A percentile compares a stretch with the other conserved stretches of the same genome.
Evolutionary conservation across 2,888 invertebrate genomes (phyloP).

Genomic region (Melangyna quadrimaculata): DNA sequence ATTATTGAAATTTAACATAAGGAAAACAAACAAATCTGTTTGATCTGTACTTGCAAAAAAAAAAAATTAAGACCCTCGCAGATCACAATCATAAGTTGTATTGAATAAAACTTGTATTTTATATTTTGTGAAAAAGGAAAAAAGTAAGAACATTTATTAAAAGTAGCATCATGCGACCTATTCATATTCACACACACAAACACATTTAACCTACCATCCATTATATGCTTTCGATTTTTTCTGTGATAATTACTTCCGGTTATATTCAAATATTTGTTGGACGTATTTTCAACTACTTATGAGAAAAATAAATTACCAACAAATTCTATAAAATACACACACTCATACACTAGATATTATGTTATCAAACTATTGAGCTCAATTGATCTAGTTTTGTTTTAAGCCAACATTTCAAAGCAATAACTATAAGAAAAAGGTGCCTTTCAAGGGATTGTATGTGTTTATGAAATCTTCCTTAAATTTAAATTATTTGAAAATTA

Average conservation of each 20-base stretch:
- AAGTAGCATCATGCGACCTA: constrained; percentile 36
- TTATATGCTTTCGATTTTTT: constrained; percentile 63
- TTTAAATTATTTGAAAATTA: not conserved
- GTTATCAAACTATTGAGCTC: not conserved
- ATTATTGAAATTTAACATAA: constrained; percentile 20
- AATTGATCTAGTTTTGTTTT: constrained; percentile 6
- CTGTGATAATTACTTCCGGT: constrained; percentile 65
- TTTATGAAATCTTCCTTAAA: constrained; percentile 7
- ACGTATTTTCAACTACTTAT: constrained; percentile 5
- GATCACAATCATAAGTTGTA: constrained; percentile 49
- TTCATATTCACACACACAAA: constrained; percentile 4
- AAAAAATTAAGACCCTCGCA: constrained; percentile 3
- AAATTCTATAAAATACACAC: not conserved
- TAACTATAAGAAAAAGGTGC: constrained; percentile 17
- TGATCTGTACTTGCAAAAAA: not conserved
- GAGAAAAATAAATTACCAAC: not conserved
- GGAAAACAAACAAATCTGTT: not conserved
- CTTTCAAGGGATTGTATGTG: constrained; percentile 15
- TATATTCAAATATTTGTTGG: constrained; percentile 34
- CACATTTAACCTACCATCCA: not conserved
- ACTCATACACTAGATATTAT: not conserved
- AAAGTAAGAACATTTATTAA: not conserved
- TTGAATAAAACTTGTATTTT: constrained; percentile 28
- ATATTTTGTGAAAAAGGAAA: constrained; percentile 11
- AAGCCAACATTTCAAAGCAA: constrained; percentile 1